A percentile compares a stretch with the other conserved stretches of the same genome.
Conservation (phyloP, 2,888 invertebrate genomes). For the Oeneis ivallda region DNA sequence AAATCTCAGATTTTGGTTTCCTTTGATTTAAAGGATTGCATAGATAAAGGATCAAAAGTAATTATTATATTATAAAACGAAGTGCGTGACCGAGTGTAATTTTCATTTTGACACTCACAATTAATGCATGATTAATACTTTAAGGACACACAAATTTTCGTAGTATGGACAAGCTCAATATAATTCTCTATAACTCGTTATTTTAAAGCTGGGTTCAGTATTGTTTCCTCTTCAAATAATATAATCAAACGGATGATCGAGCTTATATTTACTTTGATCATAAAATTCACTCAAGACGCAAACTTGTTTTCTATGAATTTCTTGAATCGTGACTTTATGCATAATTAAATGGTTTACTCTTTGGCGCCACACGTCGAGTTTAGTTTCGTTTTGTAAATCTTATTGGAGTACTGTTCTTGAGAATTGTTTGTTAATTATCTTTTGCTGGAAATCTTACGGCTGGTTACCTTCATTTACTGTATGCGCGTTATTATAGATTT, state of each 20-base stretch:
- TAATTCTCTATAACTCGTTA: background rate
- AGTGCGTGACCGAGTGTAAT: conserved; percentile 53
- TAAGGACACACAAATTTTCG: conserved; percentile 5
- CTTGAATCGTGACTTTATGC: conserved; percentile 70
- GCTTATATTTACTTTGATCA: conserved; percentile 15
- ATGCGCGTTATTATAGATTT: conserved; percentile 50
- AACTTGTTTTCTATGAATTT: conserved; percentile 52
- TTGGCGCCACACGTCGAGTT: conserved; percentile 69
- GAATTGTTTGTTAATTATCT: conserved; percentile 54
- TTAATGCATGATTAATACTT: conserved; percentile 4
- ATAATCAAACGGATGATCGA: conserved; percentile 6
- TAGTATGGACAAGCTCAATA: background rate
- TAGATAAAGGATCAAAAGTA: conserved; percentile 26
- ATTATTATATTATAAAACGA: conserved; percentile 24
- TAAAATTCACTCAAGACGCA: conserved; percentile 31
- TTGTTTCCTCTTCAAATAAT: conserved; percentile 25
- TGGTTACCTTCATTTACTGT: conserved; percentile 51
- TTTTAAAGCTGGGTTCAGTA: background rate
- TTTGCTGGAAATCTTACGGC: conserved; percentile 48
- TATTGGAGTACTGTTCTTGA: conserved; percentile 61
- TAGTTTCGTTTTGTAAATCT: conserved; percentile 63
- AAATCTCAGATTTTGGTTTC: conserved; percentile 17
- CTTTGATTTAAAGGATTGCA: conserved; percentile 1
- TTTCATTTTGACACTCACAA: conserved; percentile 20
- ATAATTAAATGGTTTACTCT: conserved; percentile 70